Percentiles rank a stretch among this genome's conserved stretches.
phyloP scores from a whole-genome alignment of 2,113 vertebrate genomes.

The Mus musculus region GRCm39 chrX:16575001-16575500 shows the following conservation, averaged over 20 bases:
- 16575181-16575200: background rate
- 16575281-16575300: background rate
- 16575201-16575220: slow-evolving; percentile 7
- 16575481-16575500: slow-evolving; percentile 1
- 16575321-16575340: slow-evolving; percentile 54
- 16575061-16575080: background rate
- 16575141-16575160: background rate
- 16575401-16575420: slow-evolving; percentile 35
- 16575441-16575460: slow-evolving; percentile 5
- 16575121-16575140: background rate
- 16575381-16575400: background rate
- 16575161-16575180: background rate
- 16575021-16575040: background rate
- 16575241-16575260: slow-evolving; percentile 54
- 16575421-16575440: slow-evolving; percentile 50
- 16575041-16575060: background rate
- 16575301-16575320: slow-evolving; percentile 48
- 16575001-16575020: background rate
- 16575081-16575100: background rate
- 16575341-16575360: slow-evolving; percentile 36
- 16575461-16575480: slow-evolving; percentile 48
- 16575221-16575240: slow-evolving; percentile 65
- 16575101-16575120: background rate
- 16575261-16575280: slow-evolving; percentile 66
- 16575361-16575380: background rate